Base-by-base conservation (phyloP, 2,797 vertebrate genomes). In the Neosilurus hyrtlii region DNA sequence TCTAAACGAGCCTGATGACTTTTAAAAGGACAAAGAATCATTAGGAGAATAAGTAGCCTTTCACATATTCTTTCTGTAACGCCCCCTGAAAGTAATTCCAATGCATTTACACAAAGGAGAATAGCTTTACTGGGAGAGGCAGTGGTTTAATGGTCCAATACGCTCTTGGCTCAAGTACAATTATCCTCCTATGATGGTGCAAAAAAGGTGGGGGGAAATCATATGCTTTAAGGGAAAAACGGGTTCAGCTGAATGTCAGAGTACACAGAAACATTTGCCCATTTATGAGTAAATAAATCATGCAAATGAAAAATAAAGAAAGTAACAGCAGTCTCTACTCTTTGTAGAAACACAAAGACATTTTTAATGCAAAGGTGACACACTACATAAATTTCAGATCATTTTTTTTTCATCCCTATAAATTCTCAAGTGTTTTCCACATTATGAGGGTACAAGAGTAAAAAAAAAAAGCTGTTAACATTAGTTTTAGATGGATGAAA, bases 1-100 rank as follows among this genome's bases (percentile, higher is more conserved):
- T 93, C 91, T 90, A 90, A 93, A 93, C 85, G 91, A 93, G 93
- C 89, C 93, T 92, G 92, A 94, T 86, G 90, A 94, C 93, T 94
- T 94, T 92, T 92, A 94, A 93, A 95, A 94, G 93, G 93, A 94
- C 92, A 90, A 90, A 91, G 90, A 91, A 92, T 94, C 93, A 94
- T 95, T 94, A 94, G 91, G 88, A 92, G 91, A 93, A 93, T 93
- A 93, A 94, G 93, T 93, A 94, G 93, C 89, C 91, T 93, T 94
- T 94, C 89, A 91, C 89, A 91, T 91, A 89, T 90, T 93, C 92
- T 91, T 91, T 90, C 91, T 86, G 88, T 91, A 89, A 91, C 88
- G 83, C 88, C 89, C 87, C 86, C 89, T 92, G 88, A 89, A 93
- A 91, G 92, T 92, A 91, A 93, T 94, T 93, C 88, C 89, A 74